These are phyloP conservation scores for Drosophila seguyi DNA, from an alignment of 1,140 invertebrate species.

Conservation along the genomic window DNA sequence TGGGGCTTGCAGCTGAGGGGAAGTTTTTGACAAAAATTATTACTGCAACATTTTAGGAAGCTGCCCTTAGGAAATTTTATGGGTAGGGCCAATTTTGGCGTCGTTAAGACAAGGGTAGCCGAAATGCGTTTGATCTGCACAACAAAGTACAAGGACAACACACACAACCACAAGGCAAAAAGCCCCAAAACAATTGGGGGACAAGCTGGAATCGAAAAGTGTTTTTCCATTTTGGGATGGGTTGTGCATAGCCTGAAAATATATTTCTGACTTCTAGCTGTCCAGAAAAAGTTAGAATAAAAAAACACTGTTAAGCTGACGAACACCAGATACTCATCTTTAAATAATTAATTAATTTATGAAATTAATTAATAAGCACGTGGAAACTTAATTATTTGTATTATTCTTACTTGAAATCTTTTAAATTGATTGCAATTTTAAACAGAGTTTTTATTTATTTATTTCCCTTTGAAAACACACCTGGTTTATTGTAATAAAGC, in stretches of 20 bases:
- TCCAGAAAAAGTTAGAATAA: not conserved
- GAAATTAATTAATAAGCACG: not conserved
- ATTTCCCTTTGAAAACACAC: not conserved
- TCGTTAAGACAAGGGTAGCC: conserved; percentile 53
- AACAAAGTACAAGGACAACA: conserved; percentile 16
- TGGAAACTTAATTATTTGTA: not conserved
- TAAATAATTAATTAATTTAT: not conserved
- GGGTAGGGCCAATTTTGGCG: conserved; percentile 43
- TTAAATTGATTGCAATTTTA: too few relatives aligned
- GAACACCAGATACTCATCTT: not conserved
- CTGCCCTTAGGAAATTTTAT: conserved; percentile 10
- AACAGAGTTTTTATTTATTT: not conserved
- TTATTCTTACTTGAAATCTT: not conserved
- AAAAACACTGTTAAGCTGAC: not conserved
- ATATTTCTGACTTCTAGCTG: not conserved
- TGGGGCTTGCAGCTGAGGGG: not conserved
- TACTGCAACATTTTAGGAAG: conserved; percentile 25
- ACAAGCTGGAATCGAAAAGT: conserved; percentile 10
- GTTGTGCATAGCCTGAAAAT: conserved; percentile 2
- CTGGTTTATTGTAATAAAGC: not conserved
- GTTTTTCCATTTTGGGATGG: conserved; percentile 23
- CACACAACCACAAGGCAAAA: conserved; percentile 54
- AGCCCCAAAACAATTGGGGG: not conserved
- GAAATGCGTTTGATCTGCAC: conserved; percentile 65
- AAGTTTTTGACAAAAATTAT: conserved; percentile 47